Evolutionary conservation across 2,797 vertebrate genomes (phyloP).

Genomic region (Megalops cyprinoides): DNA sequence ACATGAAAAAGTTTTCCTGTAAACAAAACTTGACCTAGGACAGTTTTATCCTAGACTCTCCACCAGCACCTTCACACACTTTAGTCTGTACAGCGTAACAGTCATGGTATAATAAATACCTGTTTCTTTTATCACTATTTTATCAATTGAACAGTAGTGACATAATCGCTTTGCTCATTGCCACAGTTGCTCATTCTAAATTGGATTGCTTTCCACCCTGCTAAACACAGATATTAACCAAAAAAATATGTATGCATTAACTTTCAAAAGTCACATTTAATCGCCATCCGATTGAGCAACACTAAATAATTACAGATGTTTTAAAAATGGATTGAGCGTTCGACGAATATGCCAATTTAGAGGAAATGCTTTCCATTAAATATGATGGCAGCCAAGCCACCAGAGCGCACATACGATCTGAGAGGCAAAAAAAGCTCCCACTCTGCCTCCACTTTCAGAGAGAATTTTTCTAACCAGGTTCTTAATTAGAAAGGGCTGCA

Average conservation of each 20-base stretch:
- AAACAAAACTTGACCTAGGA: no score
- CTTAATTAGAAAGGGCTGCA: not conserved
- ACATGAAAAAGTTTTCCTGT: no score
- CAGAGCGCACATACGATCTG: conserved; percentile 25
- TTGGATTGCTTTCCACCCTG: not conserved
- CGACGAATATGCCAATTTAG: conserved; percentile 42
- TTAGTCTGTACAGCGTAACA: not conserved
- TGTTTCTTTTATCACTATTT: not conserved
- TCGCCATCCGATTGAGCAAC: not conserved
- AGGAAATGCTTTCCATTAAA: conserved; percentile 36
- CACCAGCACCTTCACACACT: not conserved
- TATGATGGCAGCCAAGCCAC: conserved; percentile 21
- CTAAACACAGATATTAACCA: not conserved
- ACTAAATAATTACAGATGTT: conserved; percentile 36
- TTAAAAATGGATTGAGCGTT: conserved; percentile 37
- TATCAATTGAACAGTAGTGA: not conserved
- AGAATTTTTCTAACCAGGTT: not conserved
- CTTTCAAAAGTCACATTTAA: not conserved
- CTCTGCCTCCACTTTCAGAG: not conserved
- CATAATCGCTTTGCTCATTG: not conserved
- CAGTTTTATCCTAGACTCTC: not conserved
- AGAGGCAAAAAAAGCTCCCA: conserved; percentile 27
- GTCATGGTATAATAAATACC: not conserved
- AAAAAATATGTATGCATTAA: not conserved
- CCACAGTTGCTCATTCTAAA: conserved; percentile 4